Base-by-base conservation (phyloP, 2,113 vertebrate species). In the Ahaetulla prasina region DNA sequence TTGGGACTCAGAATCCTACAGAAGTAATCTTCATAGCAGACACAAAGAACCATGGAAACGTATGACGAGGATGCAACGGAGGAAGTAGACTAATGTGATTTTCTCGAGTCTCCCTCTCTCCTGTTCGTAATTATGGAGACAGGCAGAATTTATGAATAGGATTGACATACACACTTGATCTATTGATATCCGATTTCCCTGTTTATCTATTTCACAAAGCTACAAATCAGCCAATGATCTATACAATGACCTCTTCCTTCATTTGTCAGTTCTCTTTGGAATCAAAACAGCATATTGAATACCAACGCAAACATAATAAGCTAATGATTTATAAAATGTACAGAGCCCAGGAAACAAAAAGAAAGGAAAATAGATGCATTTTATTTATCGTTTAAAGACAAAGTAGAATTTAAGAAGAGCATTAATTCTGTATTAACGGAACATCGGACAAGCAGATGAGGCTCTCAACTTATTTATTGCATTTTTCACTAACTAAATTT, bases 401-500 rank as follows among this genome's bases (percentile, higher is more conserved):
- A 86, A 45, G 25, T 85, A 47, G 45, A 47, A 25, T 47, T 49
- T 45, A 49, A 85, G 84, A 43, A 47, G 43, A 49, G 45, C 23
- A 85, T 85, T 49, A 85, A 27, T 86, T 86, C 23, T 86, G 23
- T 27, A 86, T 86, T 49, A 27, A 49, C 0, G 4, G 10, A 86
- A 23, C 45, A 49, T 86, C 5, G 23, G 25, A 86, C 9, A 49
- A 86, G 45, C 85, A 86, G 45, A 49, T 49, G 85, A 47, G 45
- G 45, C 47, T 86, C 8, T 80, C 35, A 43, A 22, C 35, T 80
- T 80, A 80, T 43, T 80, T 80, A 80, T 7, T 49, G 25, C 10
- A 49, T 86, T 49, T 49, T 86, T 86, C 9, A 86, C 45, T 49
- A 25, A 12, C 92, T 91, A 89, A 90, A 86, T 95, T 96, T 96